phyloP scores from a whole-genome alignment of 2,797 vertebrate species.

The Notolepis coatsorum region DNA sequence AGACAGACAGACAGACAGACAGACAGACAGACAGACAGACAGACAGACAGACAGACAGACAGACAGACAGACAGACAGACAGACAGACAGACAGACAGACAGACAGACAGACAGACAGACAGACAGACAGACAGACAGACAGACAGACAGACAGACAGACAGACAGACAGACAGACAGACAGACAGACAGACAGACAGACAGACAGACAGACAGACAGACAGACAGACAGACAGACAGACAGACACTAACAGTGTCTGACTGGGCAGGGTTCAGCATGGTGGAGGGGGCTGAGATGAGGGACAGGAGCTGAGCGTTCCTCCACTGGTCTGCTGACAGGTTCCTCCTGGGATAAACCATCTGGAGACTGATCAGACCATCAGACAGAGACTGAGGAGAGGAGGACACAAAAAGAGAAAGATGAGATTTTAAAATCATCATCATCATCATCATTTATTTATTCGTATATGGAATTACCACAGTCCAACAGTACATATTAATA shows the following conservation, averaged over 20 bases:
- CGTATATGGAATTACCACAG: too few relatives aligned
- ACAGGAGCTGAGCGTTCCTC: conserved; percentile 97
- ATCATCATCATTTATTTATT: too few relatives aligned
- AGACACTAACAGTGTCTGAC: conserved; percentile 91
- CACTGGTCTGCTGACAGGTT: conserved; percentile 99
- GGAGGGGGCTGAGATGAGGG: conserved; percentile 96
- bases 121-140: not conserved
- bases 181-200: not conserved
- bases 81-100: not conserved
- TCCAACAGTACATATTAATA: too few relatives aligned
- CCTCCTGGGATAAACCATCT: conserved; percentile 97
- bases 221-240: not conserved
- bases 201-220: not conserved
- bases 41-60: conserved; percentile 20
- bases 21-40: not conserved
- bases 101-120: conserved; percentile 26
- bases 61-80: not conserved
- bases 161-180: not conserved
- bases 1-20: conserved; percentile 27
- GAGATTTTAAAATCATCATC: too few relatives aligned
- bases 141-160: not conserved
- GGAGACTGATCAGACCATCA: conserved; percentile 95
- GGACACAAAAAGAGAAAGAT: not conserved
- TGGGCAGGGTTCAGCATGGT: conserved; percentile 99
- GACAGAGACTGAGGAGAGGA: conserved; percentile 88